phyloP scores from a whole-genome alignment of 2,888 invertebrate species.

The Lottia gigantea region DNA sequence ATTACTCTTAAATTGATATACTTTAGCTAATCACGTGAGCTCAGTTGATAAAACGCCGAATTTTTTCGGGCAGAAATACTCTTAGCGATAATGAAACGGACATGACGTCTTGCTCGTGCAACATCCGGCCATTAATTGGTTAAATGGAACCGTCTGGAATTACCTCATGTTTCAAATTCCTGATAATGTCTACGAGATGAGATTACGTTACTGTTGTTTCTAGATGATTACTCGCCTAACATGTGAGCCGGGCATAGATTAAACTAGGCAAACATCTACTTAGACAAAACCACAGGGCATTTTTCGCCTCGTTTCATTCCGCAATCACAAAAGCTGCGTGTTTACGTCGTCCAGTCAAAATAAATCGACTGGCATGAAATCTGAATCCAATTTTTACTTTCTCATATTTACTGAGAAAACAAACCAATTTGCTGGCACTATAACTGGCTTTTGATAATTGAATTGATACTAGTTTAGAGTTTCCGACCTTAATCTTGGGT shows the following conservation, averaged over 20 bases:
- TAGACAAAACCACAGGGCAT: constrained; percentile 4
- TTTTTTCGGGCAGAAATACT: neutral
- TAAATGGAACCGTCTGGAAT: constrained; percentile 9
- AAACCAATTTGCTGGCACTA: constrained; percentile 6
- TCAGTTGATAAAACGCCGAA: neutral
- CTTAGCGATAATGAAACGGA: neutral
- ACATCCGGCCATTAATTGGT: constrained; percentile 9
- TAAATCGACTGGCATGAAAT: constrained; percentile 6
- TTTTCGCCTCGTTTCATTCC: constrained; percentile 10
- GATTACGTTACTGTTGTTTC: constrained; percentile 10
- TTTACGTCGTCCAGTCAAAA: constrained; percentile 10
- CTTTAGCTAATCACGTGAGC: neutral
- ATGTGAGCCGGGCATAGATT: constrained; percentile 10
- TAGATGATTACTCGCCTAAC: neutral
- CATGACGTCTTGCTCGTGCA: neutral
- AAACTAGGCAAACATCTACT: constrained; percentile 7
- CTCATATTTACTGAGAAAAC: constrained; percentile 10
- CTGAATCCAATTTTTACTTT: neutral
- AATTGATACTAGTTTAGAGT: constrained; percentile 4
- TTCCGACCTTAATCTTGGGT: neutral
- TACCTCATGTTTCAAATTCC: constrained; percentile 10
- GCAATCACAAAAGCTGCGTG: constrained; percentile 7
- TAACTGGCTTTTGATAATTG: neutral
- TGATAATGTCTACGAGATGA: constrained; percentile 7
- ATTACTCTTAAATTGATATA: constrained; percentile 3